A percentile compares a stretch with the other conserved stretches of the same genome.
These are phyloP conservation scores for Hyaena hyaena DNA, from an alignment of 2,113 vertebrate genomes.

Conservation along the genomic window DNA sequence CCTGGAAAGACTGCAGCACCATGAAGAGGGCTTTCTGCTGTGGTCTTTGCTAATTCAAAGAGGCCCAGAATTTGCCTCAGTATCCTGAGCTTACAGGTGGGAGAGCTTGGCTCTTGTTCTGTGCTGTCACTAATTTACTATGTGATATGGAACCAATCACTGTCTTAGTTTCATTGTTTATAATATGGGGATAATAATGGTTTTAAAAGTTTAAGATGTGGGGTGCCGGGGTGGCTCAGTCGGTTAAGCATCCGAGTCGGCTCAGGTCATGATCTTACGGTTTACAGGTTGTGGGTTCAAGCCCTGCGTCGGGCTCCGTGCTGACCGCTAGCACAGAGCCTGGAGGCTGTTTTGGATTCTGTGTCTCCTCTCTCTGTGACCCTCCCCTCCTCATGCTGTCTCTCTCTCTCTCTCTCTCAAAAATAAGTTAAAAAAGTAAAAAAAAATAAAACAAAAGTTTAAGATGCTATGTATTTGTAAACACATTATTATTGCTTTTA, in stretches of 20 bases:
- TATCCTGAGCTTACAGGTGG: neutral
- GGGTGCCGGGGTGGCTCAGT: no score
- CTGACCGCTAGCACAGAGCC: no score
- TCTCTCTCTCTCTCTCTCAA: no score
- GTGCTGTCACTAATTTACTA: neutral
- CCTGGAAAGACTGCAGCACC: neutral
- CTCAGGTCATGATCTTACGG: no score
- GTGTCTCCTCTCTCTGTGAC: no score
- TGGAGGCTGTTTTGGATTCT: no score
- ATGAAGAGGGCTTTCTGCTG: neutral
- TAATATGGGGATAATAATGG: neutral
- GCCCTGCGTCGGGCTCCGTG: no score
- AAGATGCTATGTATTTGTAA: neutral
- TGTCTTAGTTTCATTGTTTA: neutral
- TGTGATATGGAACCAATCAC: neutral
- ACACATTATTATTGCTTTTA: neutral
- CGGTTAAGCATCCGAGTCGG: no score
- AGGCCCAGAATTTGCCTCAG: neutral
- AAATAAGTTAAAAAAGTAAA: no score
- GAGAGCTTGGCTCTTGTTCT: neutral
- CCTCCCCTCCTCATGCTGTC: no score
- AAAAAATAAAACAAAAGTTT: neutral
- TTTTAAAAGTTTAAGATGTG: conserved; percentile 17
- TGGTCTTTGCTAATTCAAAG: neutral
- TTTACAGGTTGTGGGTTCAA: no score